Percentiles rank a stretch among this genome's conserved stretches.
phyloP scores from a whole-genome alignment of 53 echinoderm and acorn worm genomes.

The Temnopleurus reevesii region DNA sequence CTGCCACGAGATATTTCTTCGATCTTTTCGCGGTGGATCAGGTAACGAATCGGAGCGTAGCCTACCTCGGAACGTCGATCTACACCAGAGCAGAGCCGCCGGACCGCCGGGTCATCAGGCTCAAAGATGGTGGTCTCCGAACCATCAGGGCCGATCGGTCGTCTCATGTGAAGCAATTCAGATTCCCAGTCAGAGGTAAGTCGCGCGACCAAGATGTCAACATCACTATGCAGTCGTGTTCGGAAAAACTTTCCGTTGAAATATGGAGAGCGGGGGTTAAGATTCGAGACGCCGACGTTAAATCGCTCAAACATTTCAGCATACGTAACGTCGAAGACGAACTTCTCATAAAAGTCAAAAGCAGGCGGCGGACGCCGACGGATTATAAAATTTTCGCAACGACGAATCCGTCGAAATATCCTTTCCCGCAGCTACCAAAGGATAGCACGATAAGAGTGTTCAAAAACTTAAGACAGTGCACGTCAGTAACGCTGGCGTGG shows the following conservation, averaged over 20 bases:
- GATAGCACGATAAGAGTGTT: conserved; percentile 89
- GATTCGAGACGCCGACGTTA: conserved; percentile 71
- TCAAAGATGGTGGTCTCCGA: conserved; percentile 90
- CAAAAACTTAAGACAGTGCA: conserved; percentile 88
- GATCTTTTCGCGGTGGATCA: conserved; percentile 94
- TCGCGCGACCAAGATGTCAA: conserved; percentile 65
- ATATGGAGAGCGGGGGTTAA: conserved; percentile 75
- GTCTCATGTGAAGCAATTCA: conserved; percentile 79
- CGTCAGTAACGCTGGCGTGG: conserved; percentile 95
- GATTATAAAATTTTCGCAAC: conserved; percentile 88
- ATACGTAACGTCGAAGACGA: conserved; percentile 75
- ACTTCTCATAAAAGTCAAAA: conserved; percentile 72
- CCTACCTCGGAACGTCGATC: conserved; percentile 76
- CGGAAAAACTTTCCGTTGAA: conserved; percentile 72
- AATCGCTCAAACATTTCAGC: conserved; percentile 79
- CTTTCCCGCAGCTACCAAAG: conserved; percentile 84
- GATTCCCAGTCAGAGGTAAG: conserved; percentile 74
- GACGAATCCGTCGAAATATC: conserved; percentile 88
- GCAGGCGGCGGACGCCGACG: conserved; percentile 67
- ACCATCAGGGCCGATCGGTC: conserved; percentile 76
- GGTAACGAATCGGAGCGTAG: conserved; percentile 78
- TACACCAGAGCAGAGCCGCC: conserved; percentile 64
- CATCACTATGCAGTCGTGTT: conserved; percentile 86
- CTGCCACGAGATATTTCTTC: conserved; percentile 79
- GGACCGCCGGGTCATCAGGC: conserved; percentile 60